phyloP scores from a whole-genome alignment of 2,888 invertebrate species.

The Sepiola atlantica region DNA sequence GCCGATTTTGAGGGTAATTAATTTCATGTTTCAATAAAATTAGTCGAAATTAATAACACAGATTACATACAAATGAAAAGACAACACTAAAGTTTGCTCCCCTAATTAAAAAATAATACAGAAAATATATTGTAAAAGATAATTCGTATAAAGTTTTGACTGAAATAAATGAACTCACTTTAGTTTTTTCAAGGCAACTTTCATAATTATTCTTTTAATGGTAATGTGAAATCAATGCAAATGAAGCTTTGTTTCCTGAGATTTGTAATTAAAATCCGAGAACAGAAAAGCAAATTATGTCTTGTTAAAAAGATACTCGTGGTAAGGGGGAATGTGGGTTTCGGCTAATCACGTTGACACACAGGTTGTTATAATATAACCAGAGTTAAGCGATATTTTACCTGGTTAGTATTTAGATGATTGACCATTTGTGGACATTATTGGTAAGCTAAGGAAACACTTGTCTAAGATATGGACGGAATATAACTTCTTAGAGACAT shows the following conservation, averaged over 20 bases:
- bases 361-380: no score
- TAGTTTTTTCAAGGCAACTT: neutral
- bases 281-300: neutral
- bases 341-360: no score
- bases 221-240: neutral
- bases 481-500: no score
- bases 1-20: neutral
- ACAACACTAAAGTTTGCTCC: neutral
- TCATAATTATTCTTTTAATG: neutral
- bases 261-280: neutral
- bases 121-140: neutral
- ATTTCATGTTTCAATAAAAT: conserved; percentile 7
- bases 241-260: neutral
- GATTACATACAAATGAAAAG: neutral
- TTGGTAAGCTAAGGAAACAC: no score
- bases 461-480: no score
- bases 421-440: no score
- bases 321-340: no score
- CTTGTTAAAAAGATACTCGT: no score
- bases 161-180: neutral
- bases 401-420: no score
- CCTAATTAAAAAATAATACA: neutral
- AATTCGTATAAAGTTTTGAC: neutral
- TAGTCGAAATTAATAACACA: neutral
- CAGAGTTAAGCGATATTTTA: no score